Base-by-base conservation (phyloP, 1,140 invertebrate species). In the Drosophila watanabei region DNA sequence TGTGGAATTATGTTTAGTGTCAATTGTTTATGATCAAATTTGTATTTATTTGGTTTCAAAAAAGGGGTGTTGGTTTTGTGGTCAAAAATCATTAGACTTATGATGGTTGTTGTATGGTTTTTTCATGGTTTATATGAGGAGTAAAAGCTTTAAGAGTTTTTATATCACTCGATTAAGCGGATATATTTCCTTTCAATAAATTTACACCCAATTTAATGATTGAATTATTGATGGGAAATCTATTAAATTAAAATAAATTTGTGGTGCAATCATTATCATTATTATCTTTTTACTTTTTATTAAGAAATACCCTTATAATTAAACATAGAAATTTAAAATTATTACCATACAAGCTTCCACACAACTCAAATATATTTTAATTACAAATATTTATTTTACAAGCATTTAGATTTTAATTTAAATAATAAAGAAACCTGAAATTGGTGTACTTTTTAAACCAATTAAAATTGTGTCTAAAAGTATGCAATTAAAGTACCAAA, bases 21-120 rank as follows among this genome's bases (percentile, higher is more conserved):
- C 13, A 28, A 75, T 75, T 75, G 72, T 63, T 75, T 75, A 75
- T 75, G 46, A 32, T 24, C 24, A 73, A 24, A 30, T 73, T 46
- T 9, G n/a, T 49, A 61, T 52, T 52, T 61, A 41, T 68, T 48
- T 68, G 58, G 54, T 24, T 49, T 72, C 24, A 2, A 18, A 28
- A 28, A 61, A 37, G 39, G 45, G 45, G 68, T 57, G 32, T 39
- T 56, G 16, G 30, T 20, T 20, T 18, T 24, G 28, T 60, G 13
- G 28, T 0, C 5, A 30, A 24, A 48, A 59, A 41, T 59, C 30
- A 41, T 49, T 43, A 35, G 7, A 52, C 6, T 51, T 51, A 2
- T 41, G 51, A 18, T 10, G 35, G 13, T 14, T 71, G 51, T 71
- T 49, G 28, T 39, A 39, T 39, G 32, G 7, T 41, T 49, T 33